Evolutionary conservation across 2,113 vertebrate genomes (phyloP).

Genomic region (Peucedramus taeniatus): DNA sequence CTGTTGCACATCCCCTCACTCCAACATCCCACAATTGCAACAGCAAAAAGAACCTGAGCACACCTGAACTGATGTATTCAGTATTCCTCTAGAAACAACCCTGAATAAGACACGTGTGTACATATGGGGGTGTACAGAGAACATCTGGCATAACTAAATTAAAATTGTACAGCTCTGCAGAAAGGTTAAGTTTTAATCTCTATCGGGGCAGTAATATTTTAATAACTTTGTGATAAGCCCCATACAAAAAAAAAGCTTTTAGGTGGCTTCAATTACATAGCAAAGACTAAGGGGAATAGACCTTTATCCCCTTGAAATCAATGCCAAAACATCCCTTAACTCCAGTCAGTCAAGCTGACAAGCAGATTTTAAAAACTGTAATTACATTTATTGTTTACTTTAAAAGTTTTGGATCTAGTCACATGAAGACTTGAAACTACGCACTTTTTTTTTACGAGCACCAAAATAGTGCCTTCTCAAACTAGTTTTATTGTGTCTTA

Average conservation of each 20-base stretch:
- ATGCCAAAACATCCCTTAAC: background rate
- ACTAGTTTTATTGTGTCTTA: background rate
- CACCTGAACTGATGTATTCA: background rate
- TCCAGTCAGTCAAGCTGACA: background rate
- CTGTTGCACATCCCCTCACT: background rate
- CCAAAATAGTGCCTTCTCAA: background rate
- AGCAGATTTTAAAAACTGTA: background rate
- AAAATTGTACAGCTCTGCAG: background rate
- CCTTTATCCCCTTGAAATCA: background rate
- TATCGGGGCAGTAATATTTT: background rate
- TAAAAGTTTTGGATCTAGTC: background rate
- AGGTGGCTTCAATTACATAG: background rate
- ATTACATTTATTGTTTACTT: background rate
- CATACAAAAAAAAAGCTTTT: background rate
- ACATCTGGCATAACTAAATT: background rate
- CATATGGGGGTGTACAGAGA: accelerated
- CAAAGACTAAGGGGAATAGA: background rate
- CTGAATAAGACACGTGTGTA: accelerated
- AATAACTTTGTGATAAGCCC: background rate
- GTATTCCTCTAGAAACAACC: background rate
- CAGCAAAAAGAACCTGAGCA: background rate
- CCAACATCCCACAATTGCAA: background rate
- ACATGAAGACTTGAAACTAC: background rate
- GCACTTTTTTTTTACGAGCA: background rate
- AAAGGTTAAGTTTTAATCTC: background rate